Base-by-base conservation (phyloP, 2,888 invertebrate genomes). In the Chrysolina oricalcia region DNA sequence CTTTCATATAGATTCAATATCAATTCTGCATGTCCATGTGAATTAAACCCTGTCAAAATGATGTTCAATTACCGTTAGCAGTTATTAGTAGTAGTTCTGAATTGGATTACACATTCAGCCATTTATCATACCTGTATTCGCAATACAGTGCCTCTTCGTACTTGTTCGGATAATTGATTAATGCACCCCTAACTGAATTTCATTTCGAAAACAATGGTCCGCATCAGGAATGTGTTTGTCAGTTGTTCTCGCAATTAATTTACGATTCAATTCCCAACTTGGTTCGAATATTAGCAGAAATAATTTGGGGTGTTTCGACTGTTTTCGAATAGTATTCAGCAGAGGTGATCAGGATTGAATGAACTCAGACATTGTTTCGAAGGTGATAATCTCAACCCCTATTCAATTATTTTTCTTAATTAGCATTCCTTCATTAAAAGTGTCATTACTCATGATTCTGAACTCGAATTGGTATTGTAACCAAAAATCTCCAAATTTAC, bases 131-230 rank as follows among this genome's bases (percentile, higher is more conserved):
- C 46, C 46, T 46, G 46, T 46, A 46, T 46, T 46, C 3, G 46
- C 46, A 4, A 46, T 46, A 46, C n/a, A 46, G 43, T 43, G 43
- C 43, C 43, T 43, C 43, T 43, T 27, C 27, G 27, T 46, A 46
- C 46, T 46, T 46, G 46, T 46, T 46, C 46, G 46, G 15, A 46
- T 46, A 46, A 46, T 46, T 46, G 46, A 46, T 46, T 46, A 46
- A 46, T 46, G 46, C n/a, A 15, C n/a, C 46, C 46, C 46, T 46
- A 46, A 46, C n/a, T 15, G 46, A 46, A 46, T 46, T 46, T 46
- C 46, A 46, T 46, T 15, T 6, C 46, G 15, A n/a, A 46, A 46
- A 46, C 46, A 46, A 46, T 46, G 15, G 46, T 13, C 46, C n/a
- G 46, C 15, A 46, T 46, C 46, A n/a, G 15, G 46, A 46, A 46